Evolutionary conservation across 2,797 vertebrate genomes (phyloP), one percentile per base, ranked within the genome.

Genomic region (Acanthurus leucopareius): DNA sequence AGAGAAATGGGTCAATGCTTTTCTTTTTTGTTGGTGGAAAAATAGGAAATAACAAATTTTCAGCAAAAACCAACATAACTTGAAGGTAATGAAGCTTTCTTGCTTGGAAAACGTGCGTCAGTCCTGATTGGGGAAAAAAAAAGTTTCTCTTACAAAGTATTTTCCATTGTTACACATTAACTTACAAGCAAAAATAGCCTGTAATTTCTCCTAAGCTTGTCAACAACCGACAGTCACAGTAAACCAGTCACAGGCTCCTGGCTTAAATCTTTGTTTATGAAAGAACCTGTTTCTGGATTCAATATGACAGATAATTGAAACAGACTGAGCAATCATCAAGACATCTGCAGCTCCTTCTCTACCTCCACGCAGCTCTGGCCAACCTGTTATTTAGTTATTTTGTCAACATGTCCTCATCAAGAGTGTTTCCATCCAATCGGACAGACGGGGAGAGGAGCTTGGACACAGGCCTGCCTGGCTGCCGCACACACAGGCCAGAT

Each of bases 71-170:
- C 11, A 35, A 61, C 16, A 25, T 11, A 6, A 49, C 15, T 62
- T 54, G 10, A 69, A 28, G 5, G 48, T 25, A 40, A 71, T 15
- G 22, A 3, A 15, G 4, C 28, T 32, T 2, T 7, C 57, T 69
- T 42, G 20, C 19, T 69, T 51, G 74, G 63, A 67, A 61, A 71
- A 86, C 73, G 25, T 72, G 64, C 86, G 80, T 77, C 72, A 81
- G 69, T 82, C 5, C 28, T 32, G 51, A 77, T 20, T 57, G 35
- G 17, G 61, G 67, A 62, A 72, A 32, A 53, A 66, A 57, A 71
- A 47, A 52, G 10, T 67, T 77, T 67, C 19, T 64, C 49, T 28
- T 3, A 3, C 40, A 40, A 51, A 47, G 68, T 48, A 28, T 70
- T 83, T 83, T 72, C 60, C 17, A 47, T 65, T 75, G 28, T 75